These are phyloP conservation scores for Plemyria rubiginata DNA, from an alignment of 2,888 invertebrate genomes.

Conservation along the genomic window DNA sequence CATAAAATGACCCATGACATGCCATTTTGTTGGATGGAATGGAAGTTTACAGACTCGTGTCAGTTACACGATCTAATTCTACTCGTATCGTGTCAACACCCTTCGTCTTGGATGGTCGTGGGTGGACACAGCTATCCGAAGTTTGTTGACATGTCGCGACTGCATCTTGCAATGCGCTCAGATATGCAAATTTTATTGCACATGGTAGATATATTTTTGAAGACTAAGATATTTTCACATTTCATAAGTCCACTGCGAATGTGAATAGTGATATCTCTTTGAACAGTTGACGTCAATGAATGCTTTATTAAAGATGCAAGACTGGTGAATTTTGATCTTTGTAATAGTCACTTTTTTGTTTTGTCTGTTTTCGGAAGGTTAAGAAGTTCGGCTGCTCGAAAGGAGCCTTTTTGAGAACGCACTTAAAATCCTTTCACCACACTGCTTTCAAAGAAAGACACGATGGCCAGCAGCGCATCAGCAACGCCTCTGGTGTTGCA, in stretches of 20 bases:
- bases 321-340: conserved; percentile 11
- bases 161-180: conserved; percentile 35
- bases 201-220: conserved; percentile 31
- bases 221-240: conserved; percentile 25
- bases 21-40: neutral
- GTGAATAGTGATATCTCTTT: conserved; percentile 16
- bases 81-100: conserved; percentile 17
- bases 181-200: conserved; percentile 39
- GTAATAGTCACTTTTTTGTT: conserved; percentile 17
- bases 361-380: neutral
- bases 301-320: conserved; percentile 20
- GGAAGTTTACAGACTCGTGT: neutral
- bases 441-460: too few species aligned
- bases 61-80: conserved; percentile 1
- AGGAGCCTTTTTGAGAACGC: neutral
- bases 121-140: conserved; percentile 36
- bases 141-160: conserved; percentile 42
- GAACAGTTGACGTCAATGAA: conserved; percentile 8
- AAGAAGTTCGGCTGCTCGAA: neutral
- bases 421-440: too few species aligned
- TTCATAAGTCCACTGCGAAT: conserved; percentile 34
- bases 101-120: conserved; percentile 22
- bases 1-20: neutral
- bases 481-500: too few species aligned
- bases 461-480: too few species aligned